A percentile compares a stretch with the other conserved stretches of the same genome.
Evolutionary conservation across 1,140 invertebrate species (phyloP).

Genomic region (Euschistus heros): DNA sequence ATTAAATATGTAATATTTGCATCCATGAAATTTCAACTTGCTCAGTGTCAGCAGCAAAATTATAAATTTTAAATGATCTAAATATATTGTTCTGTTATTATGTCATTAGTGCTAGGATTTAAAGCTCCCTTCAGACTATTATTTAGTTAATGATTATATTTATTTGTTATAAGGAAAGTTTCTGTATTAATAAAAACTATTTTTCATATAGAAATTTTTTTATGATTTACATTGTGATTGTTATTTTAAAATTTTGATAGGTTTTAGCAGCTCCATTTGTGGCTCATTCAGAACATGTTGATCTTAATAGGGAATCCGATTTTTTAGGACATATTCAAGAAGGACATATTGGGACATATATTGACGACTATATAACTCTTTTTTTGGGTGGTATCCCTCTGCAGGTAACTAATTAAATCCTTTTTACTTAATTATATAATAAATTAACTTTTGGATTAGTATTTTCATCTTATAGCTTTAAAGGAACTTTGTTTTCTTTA

Average conservation of each 20-base stretch:
- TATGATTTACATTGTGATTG: background rate
- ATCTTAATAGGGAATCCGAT: constrained; percentile 33
- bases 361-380: constrained; percentile 58
- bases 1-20: too few species aligned
- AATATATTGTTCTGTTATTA: too few species aligned
- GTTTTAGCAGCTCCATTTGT: constrained; percentile 30
- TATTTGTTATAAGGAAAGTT: background rate
- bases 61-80: too few species aligned
- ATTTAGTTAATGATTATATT: background rate
- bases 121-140: too few species aligned
- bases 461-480: too few species aligned
- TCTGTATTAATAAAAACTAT: background rate
- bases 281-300: constrained; percentile 2
- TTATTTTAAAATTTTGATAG: constrained; percentile 21
- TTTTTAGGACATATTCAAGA: constrained; percentile 54
- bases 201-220: too few species aligned
- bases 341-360: constrained; percentile 48
- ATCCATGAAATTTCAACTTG: too few species aligned
- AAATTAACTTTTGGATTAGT: too few species aligned
- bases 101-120: too few species aligned
- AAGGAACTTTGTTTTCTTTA: too few species aligned
- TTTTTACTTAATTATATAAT: too few species aligned
- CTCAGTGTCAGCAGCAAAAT: too few species aligned
- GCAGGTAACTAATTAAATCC: constrained; percentile 46
- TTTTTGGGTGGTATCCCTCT: constrained; percentile 76